Base-by-base conservation (phyloP, 2,113 vertebrate species). In the Pterocles orientalis region DNA sequence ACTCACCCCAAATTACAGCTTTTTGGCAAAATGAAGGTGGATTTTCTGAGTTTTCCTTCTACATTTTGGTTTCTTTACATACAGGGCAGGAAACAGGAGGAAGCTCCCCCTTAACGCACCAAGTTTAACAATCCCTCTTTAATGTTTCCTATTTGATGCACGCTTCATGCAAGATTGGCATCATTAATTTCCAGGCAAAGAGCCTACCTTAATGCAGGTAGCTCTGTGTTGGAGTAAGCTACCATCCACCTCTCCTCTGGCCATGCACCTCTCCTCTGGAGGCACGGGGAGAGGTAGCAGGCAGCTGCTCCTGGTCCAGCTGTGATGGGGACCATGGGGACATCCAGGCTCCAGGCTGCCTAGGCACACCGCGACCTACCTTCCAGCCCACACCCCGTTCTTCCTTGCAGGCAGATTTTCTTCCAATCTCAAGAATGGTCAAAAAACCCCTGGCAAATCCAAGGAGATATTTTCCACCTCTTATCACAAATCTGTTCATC, bases 261-360 rank as follows among this genome's bases (percentile, higher is more conserved):
- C 39, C 10, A 39, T 39, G 39, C 39, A 39, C 39, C 39, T 39
- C 24, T 31, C 8, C 20, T 10, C 31, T 2, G 7, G 48, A 29
- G 25, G 14, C 1, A 4, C 1, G 5, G 17, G 18, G 5, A 29
- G 76, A 54, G 21, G 21, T 1, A 14, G 41, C 3, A 3, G 9
- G 76, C 5, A 6, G 50, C 39, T 9, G 3, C 18, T 21, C 33
- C 25, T 1, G 6, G 3, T 18, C 50, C 77, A 21, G 20, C 39
- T 54, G 71, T 41, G 43, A 41, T 2, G 10, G 50, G 84, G 64
- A 21, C 24, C 20, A 2, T 17, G 45, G n/a, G 56, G 56, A 6
- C 8, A 21, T 18, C 23, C 1, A 1, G n/a, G 47, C 31, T 31
- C 12, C 15, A 4, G 39, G 33, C 23, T 19, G 6, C 48, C 14